Evolutionary conservation across 2,888 invertebrate genomes (phyloP).

Genomic region (Drosophila melanocephala): DNA sequence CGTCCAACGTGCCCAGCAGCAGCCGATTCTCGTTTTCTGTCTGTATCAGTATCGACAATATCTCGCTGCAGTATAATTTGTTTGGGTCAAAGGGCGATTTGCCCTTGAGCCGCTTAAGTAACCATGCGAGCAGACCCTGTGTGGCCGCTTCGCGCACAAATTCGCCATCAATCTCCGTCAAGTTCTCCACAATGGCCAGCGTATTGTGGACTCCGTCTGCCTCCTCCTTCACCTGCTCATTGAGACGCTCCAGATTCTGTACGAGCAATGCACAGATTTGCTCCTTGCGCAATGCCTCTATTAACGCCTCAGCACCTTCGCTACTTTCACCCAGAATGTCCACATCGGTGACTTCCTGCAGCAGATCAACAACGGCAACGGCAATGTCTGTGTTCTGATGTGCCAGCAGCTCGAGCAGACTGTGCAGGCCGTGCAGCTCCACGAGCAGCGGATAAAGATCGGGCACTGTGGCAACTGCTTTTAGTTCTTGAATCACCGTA

Average conservation of each 20-base stretch:
- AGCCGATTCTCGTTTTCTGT: conserved; percentile 93
- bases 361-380: conserved; percentile 87
- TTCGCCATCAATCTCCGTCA: conserved; percentile 95
- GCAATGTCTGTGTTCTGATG: conserved; percentile 95
- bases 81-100: conserved; percentile 97
- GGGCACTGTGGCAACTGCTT: conserved; percentile 97
- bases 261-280: conserved; percentile 96
- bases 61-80: conserved; percentile 98
- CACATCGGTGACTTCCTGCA: conserved; percentile 97
- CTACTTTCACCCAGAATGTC: conserved; percentile 96
- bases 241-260: conserved; percentile 96
- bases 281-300: conserved; percentile 94
- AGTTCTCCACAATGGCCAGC: conserved; percentile 95
- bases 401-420: conserved; percentile 95
- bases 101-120: conserved; percentile 94
- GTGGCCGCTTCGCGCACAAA: conserved; percentile 94
- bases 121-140: conserved; percentile 96
- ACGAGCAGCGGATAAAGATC: conserved; percentile 97
- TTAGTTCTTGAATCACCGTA: conserved; percentile 94
- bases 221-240: conserved; percentile 97
- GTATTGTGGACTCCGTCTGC: conserved; percentile 98
- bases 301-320: conserved; percentile 94
- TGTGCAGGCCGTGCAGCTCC: conserved; percentile 94
- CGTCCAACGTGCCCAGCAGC: conserved; percentile 94
- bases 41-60: conserved; percentile 97